Evolutionary conservation across 2,888 invertebrate species (phyloP), one percentile per base, ranked within the genome.

Genomic region (Tenthredo scrophulariae): DNA sequence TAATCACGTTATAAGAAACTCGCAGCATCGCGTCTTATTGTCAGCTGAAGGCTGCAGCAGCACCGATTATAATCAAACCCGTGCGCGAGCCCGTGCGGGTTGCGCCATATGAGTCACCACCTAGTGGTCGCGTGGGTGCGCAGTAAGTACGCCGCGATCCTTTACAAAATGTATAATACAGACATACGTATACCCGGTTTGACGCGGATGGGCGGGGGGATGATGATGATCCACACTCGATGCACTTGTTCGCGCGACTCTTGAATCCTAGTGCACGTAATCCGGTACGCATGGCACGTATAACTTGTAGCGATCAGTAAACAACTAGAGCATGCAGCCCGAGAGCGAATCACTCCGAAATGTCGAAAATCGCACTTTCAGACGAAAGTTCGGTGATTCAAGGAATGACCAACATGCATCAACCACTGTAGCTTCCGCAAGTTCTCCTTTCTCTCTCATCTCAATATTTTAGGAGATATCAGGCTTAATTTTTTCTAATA

Each of bases 81-180:
- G 65, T 29, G 65, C 65, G 65, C 70, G 37, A 70, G 37, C 29
- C 65, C 65, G 65, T 29, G 65, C 65, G 65, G 22, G 65, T 65
- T n/a, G 33, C 9, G 37, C 33, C 33, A 37, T 72, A 37, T 72
- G 72, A 72, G 72, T 72, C 72, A 22, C 18, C 62, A 9, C 18
- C 62, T 72, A 40, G 40, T 22, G 40, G 40, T 72, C 72, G 72
- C 72, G 72, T 72, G 72, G 72, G 72, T 70, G 70, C 40, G 62
- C 26, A 62, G 10, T 22, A 26, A 72, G 72, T 72, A 13, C 40
- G 50, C 50, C 50, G 50, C 40, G 40, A 10, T 72, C 40, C 72
- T 72, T 9, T 70, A 22, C 29, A 67, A 37, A 22, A 72, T n/a
- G n/a, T 22, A 22, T 72, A 26, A 72, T 72, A 72, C 22, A 26